Conservation (phyloP, 2,113 vertebrate species). For the Spermophilus dauricus region DNA sequence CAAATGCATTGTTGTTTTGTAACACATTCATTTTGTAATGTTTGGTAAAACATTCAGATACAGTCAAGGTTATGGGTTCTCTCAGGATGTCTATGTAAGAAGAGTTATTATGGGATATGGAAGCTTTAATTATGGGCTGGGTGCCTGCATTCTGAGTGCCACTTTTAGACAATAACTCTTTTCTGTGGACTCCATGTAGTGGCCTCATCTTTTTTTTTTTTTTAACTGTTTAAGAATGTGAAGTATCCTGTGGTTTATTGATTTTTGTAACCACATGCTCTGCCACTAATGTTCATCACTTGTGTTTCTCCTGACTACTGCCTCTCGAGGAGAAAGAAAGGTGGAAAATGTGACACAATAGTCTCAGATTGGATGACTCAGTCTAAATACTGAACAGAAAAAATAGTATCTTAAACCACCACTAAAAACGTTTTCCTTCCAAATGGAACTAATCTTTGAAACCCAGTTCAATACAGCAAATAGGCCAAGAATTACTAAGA, state of each 20-base stretch:
- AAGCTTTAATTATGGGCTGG: constrained; percentile 60
- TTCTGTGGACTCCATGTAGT: background rate
- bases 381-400: constrained; percentile 72
- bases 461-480: constrained; percentile 65
- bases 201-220: constrained; percentile 58
- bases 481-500: constrained; percentile 4
- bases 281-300: constrained; percentile 78
- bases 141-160: background rate
- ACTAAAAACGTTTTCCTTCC: constrained; percentile 67
- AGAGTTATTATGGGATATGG: background rate
- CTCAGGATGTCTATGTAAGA: constrained; percentile 9
- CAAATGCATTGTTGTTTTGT: constrained; percentile 53
- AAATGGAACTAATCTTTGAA: constrained; percentile 61
- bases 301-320: constrained; percentile 74
- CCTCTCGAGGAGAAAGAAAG: constrained; percentile 76
- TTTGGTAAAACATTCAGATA: constrained; percentile 50
- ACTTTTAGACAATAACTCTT: constrained; percentile 48
- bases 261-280: constrained; percentile 78
- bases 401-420: constrained; percentile 65
- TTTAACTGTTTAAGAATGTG: constrained; percentile 82
- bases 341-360: constrained; percentile 77
- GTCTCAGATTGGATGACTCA: constrained; percentile 75
- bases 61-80: constrained; percentile 56
- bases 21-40: constrained; percentile 48
- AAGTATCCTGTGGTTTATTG: constrained; percentile 85